phyloP scores from a whole-genome alignment of 2,113 vertebrate genomes.

The Sus scrofa region DNA sequence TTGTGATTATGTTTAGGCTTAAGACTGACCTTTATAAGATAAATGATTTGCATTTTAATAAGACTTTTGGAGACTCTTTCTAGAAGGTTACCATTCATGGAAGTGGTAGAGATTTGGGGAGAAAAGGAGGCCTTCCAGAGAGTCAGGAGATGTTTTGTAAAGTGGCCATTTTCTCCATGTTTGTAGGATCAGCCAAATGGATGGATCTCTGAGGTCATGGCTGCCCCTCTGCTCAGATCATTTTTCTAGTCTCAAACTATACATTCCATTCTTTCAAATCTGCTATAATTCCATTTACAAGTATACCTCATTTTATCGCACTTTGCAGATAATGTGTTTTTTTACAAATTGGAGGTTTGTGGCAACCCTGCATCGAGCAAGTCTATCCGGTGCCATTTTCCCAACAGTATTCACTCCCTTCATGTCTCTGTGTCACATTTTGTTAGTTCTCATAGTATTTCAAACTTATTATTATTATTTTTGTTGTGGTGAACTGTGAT shows the following conservation, averaged over 20 bases:
- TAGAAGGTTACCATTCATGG: not conserved
- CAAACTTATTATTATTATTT: not conserved
- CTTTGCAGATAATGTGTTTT: not conserved
- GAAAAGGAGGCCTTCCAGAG: not conserved
- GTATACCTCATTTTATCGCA: not conserved
- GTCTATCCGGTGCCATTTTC: not conserved
- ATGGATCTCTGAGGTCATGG: not conserved
- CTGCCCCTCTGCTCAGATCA: not conserved
- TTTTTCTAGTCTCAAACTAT: not conserved
- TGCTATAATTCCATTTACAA: not conserved
- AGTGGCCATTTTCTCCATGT: not conserved
- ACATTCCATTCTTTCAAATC: not conserved
- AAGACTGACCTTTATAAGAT: not conserved
- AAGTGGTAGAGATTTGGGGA: not conserved
- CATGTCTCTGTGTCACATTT: not conserved
- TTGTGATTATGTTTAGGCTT: not conserved
- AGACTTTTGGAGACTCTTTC: not conserved
- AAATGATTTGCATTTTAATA: not conserved
- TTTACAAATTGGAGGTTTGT: not conserved
- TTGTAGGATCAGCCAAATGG: not conserved
- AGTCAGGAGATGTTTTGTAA: not conserved
- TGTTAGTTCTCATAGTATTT: not conserved
- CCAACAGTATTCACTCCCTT: not conserved
- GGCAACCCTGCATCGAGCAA: not conserved
- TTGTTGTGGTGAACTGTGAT: not conserved